A percentile compares a stretch with the other conserved stretches of the same genome.
Conservation (phyloP, 2,888 invertebrate species). For the Drosophila glabriapex region DNA sequence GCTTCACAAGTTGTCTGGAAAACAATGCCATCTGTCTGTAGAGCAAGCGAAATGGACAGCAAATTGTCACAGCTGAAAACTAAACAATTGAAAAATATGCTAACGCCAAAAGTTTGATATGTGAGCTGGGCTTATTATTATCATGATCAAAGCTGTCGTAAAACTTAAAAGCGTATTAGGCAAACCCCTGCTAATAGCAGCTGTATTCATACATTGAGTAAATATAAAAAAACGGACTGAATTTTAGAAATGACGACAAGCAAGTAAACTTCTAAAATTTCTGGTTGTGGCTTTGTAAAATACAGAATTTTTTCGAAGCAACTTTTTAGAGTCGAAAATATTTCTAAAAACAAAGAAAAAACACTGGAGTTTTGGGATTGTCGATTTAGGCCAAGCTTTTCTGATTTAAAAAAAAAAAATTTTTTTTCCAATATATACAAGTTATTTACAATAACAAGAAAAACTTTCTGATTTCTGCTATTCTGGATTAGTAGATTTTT, state of each 20-base stretch:
- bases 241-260: neutral
- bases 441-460: neutral
- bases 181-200: conserved; percentile 43
- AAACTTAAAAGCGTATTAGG: neutral
- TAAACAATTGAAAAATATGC: conserved; percentile 11
- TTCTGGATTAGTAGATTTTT: neutral
- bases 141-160: conserved; percentile 3
- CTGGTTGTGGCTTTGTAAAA: neutral
- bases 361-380: too few relatives aligned
- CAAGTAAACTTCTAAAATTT: neutral
- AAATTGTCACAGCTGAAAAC: conserved; percentile 3
- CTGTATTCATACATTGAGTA: conserved; percentile 19
- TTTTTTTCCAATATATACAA: neutral
- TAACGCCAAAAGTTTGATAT: conserved; percentile 10
- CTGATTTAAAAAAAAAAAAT: neutral
- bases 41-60: conserved; percentile 19
- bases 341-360: too few relatives aligned
- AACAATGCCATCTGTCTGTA: conserved; percentile 2
- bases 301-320: neutral
- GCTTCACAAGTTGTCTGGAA: conserved; percentile 24
- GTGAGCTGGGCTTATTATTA: conserved; percentile 16
- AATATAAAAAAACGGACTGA: neutral
- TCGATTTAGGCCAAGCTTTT: too few relatives aligned
- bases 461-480: too few relatives aligned
- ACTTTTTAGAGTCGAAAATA: neutral